These are phyloP conservation scores for Pasiphila rectangulata DNA, from an alignment of 2,888 invertebrate genomes.

Conservation along the genomic window DNA sequence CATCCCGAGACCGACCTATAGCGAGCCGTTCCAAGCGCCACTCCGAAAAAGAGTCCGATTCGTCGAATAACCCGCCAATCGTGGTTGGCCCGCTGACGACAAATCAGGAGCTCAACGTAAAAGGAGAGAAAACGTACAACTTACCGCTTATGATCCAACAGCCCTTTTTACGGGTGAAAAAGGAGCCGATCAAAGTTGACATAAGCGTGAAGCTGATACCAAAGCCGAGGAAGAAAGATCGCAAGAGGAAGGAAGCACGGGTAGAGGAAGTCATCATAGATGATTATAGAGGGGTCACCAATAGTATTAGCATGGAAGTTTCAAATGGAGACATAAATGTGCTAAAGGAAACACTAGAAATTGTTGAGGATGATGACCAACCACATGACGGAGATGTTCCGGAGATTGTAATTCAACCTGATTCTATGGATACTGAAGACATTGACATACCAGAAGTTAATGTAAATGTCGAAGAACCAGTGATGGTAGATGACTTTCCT, in stretches of 20 bases:
- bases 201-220: constrained; percentile 88
- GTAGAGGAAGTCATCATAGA: constrained; percentile 55
- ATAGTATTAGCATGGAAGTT: constrained; percentile 73
- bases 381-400: constrained; percentile 26
- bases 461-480: background rate
- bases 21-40: constrained; percentile 70
- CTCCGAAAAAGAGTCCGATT: constrained; percentile 80
- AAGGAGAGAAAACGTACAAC: constrained; percentile 71
- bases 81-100: constrained; percentile 75
- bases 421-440: constrained; percentile 18
- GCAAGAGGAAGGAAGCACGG: constrained; percentile 56
- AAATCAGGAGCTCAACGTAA: constrained; percentile 72
- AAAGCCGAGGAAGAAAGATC: constrained; percentile 76
- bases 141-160: constrained; percentile 79
- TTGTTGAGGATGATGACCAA: constrained; percentile 42
- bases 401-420: constrained; percentile 25
- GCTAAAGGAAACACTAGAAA: constrained; percentile 60
- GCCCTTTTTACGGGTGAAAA: constrained; percentile 82
- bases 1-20: constrained; percentile 61
- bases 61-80: constrained; percentile 78
- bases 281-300: constrained; percentile 59
- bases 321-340: constrained; percentile 61
- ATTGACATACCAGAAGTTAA: constrained; percentile 8
- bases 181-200: constrained; percentile 88
- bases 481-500: constrained; percentile 7